phyloP scores from a whole-genome alignment of 2,888 invertebrate species.

The Apotomis turbidana region DNA sequence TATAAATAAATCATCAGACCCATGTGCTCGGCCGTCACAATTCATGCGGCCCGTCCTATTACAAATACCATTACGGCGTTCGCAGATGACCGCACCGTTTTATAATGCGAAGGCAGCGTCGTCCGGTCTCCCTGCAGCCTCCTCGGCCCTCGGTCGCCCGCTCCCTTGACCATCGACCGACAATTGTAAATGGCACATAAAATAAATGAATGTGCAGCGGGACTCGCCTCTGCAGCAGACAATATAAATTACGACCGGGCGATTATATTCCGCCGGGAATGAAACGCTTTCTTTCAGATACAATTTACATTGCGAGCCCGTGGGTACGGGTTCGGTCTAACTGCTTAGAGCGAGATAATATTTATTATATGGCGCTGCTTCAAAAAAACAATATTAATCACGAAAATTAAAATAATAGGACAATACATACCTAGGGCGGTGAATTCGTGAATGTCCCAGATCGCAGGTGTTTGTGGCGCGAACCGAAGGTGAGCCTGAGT shows the following conservation, averaged over 20 bases:
- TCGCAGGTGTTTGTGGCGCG: too few relatives aligned
- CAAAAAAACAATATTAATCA: too few relatives aligned
- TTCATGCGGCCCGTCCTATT: conserved; percentile 76
- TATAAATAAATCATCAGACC: conserved; percentile 75
- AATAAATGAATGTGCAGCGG: conserved; percentile 85
- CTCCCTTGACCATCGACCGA: conserved; percentile 85
- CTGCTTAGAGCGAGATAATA: too few relatives aligned
- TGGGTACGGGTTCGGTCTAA: conserved; percentile 5
- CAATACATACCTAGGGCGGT: too few relatives aligned
- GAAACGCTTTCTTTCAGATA: conserved; percentile 82
- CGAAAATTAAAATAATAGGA: too few relatives aligned
- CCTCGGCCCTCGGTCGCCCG: conserved; percentile 61
- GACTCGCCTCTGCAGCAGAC: conserved; percentile 85
- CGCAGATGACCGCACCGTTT: conserved; percentile 84
- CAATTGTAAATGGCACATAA: conserved; percentile 86
- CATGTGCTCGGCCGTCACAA: conserved; percentile 72
- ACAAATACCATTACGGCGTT: conserved; percentile 81
- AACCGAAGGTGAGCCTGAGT: too few relatives aligned
- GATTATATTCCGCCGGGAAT: conserved; percentile 84
- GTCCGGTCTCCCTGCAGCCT: conserved; percentile 59
- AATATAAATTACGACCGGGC: conserved; percentile 85
- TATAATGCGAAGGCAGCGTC: conserved; percentile 82
- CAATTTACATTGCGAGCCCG: conserved; percentile 48
- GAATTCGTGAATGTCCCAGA: too few relatives aligned
- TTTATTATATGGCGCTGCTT: too few relatives aligned